These are phyloP conservation scores for Heliangelus exortis DNA, from an alignment of 2,797 vertebrate species.

Conservation along the genomic window DNA sequence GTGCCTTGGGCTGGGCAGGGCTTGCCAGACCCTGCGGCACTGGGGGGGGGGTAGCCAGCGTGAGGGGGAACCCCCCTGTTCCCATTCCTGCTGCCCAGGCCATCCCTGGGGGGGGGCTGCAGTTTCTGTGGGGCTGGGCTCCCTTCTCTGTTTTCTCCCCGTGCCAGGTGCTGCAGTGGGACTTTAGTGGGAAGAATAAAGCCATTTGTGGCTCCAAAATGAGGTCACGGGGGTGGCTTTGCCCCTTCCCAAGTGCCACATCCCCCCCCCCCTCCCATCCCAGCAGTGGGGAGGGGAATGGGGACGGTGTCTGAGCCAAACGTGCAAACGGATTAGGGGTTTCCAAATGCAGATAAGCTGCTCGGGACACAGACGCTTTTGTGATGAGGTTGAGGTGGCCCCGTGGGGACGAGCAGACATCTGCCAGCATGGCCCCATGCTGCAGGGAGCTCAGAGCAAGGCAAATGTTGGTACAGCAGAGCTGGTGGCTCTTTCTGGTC, in stretches of 20 bases:
- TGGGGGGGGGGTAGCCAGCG: too few species aligned
- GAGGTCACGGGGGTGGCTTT: slow-evolving; percentile 1
- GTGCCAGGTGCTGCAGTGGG: fast-evolving
- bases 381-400: neutral
- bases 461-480: fast-evolving
- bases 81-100: neutral
- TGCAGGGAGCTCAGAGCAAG: neutral
- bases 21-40: too few species aligned
- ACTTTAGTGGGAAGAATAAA: fast-evolving
- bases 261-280: neutral
- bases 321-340: slow-evolving; percentile 44
- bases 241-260: neutral
- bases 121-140: fast-evolving
- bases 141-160: neutral
- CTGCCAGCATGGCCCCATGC: neutral
- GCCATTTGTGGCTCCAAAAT: neutral
- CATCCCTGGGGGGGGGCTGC: neutral
- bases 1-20: neutral
- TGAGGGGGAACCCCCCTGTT: neutral
- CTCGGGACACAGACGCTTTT: slow-evolving; percentile 3
- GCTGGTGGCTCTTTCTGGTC: fast-evolving
- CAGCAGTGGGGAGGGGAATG: neutral
- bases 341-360: slow-evolving; percentile 57
- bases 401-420: neutral
- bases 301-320: neutral